Evolutionary conservation across 1,140 invertebrate genomes (phyloP).

Genomic region (Bicyclus anynana): DNA sequence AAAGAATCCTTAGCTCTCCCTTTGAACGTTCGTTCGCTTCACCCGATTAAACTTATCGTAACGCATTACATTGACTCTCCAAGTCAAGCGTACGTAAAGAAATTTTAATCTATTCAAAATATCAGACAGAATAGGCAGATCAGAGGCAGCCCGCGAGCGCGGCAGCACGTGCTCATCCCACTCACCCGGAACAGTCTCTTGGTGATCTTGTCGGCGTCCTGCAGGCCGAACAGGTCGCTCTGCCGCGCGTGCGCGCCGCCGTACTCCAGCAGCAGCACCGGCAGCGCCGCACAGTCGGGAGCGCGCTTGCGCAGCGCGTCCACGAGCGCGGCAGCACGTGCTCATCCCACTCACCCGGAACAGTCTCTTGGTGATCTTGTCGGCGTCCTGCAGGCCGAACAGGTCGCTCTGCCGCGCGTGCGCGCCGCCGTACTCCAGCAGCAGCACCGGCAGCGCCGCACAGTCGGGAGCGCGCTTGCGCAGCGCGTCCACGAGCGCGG

Average conservation of each 20-base stretch:
- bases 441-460: constrained; percentile 81
- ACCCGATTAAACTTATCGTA: too few relatives aligned
- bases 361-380: constrained; percentile 93
- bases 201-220: constrained; percentile 93
- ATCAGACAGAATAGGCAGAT: too few relatives aligned
- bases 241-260: constrained; percentile 87
- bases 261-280: constrained; percentile 88
- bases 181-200: constrained; percentile 92
- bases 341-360: constrained; percentile 89
- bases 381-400: constrained; percentile 91
- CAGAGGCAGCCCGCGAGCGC: too few relatives aligned
- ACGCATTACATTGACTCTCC: too few relatives aligned
- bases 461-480: constrained; percentile 79
- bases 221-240: constrained; percentile 90
- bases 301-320: constrained; percentile 79
- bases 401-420: constrained; percentile 88
- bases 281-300: constrained; percentile 81
- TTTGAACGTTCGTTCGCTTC: too few relatives aligned
- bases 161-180: too few relatives aligned
- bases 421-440: constrained; percentile 89
- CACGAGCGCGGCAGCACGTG: too few relatives aligned
- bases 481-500: constrained; percentile 86
- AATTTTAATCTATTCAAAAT: too few relatives aligned
- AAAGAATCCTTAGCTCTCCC: too few relatives aligned
- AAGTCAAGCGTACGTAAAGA: too few relatives aligned